Percentiles rank a stretch among this genome's conserved stretches.
Evolutionary conservation across 2,113 vertebrate species (phyloP).

Genomic region (Pteruthius melanotis): DNA sequence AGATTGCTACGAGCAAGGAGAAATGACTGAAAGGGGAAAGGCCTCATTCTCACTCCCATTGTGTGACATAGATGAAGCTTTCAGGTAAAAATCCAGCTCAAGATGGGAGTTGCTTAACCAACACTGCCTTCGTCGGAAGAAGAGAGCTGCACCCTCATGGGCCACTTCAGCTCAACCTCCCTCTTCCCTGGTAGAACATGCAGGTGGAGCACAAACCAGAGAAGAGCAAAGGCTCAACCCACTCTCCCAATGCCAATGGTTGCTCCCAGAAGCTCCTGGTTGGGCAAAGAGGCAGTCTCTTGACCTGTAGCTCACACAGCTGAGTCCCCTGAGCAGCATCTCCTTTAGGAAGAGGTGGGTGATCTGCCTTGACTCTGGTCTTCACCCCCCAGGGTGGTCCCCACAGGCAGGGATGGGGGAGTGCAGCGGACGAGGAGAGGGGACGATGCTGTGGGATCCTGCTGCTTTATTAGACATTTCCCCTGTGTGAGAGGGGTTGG

Average conservation of each 20-base stretch:
- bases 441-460: rapidly evolving
- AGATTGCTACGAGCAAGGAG: neutral
- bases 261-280: neutral
- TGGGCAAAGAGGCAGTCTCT: neutral
- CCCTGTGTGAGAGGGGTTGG: rapidly evolving
- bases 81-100: neutral
- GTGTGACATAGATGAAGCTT: neutral
- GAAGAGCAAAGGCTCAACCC: neutral
- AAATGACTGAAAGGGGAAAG: neutral
- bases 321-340: neutral
- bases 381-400: neutral
- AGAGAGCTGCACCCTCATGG: neutral
- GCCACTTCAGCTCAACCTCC: neutral
- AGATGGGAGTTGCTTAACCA: neutral
- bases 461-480: neutral
- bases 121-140: neutral
- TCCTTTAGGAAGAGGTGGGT: neutral
- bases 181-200: rapidly evolving
- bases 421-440: neutral
- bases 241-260: rapidly evolving
- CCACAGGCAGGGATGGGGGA: neutral
- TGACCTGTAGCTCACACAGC: neutral
- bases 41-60: neutral
- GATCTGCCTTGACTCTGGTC: neutral
- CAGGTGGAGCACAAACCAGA: neutral